Evolutionary conservation across 2,797 vertebrate genomes (phyloP).

Genomic region (Stomatorhinus walkeri): DNA sequence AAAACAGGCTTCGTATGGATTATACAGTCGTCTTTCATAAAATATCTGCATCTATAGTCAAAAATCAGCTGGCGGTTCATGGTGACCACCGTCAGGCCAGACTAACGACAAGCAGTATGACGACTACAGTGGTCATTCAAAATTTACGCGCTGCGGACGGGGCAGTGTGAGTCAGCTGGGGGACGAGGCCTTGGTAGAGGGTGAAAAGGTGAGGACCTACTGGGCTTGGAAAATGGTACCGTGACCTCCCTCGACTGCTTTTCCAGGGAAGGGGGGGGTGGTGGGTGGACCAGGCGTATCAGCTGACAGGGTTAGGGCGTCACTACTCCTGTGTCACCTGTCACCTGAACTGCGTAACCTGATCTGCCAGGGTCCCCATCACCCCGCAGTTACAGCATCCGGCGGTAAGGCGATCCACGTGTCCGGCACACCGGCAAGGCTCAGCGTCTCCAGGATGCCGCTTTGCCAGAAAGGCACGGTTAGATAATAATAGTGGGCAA

Average conservation of each 20-base stretch:
- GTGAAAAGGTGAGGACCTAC: neutral
- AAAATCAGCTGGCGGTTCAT: neutral
- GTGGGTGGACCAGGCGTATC: slow-evolving; percentile 23
- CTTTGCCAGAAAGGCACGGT: neutral
- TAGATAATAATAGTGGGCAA: neutral
- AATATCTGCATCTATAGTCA: neutral
- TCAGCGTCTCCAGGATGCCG: neutral
- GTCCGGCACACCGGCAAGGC: neutral
- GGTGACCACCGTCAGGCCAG: neutral
- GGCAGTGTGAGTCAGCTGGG: neutral
- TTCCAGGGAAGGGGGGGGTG: neutral
- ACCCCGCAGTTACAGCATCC: slow-evolving; percentile 42
- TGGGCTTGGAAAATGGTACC: neutral
- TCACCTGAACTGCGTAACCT: slow-evolving; percentile 49
- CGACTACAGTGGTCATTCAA: neutral
- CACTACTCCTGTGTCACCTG: slow-evolving; percentile 44
- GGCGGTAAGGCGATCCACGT: slow-evolving; percentile 38
- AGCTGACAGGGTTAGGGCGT: slow-evolving; percentile 43
- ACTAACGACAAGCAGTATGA: neutral
- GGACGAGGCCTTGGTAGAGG: neutral
- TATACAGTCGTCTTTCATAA: neutral
- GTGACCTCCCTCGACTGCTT: neutral
- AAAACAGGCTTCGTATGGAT: neutral
- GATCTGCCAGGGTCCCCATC: slow-evolving; percentile 42
- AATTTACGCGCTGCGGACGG: neutral